Conservation (phyloP, 2,113 vertebrate genomes). For the Myotis davidii region DNA sequence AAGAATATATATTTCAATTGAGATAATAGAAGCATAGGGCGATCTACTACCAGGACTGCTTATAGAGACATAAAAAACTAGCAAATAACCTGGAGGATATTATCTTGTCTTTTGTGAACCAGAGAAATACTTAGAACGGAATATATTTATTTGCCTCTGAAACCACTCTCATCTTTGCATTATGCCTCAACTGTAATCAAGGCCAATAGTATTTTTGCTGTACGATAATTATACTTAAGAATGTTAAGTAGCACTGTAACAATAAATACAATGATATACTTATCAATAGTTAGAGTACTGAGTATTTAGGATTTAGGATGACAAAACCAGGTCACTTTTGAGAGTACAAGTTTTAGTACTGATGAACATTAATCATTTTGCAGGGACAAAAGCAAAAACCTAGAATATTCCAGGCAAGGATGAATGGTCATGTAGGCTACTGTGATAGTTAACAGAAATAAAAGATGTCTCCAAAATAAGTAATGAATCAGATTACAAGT, state of each 20-base stretch:
- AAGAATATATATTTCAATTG: slow-evolving; percentile 16
- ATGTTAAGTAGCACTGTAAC: neutral
- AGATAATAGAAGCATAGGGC: neutral
- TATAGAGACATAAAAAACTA: neutral
- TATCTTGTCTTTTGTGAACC: neutral
- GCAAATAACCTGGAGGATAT: neutral
- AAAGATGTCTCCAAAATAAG: neutral
- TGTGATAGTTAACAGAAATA: neutral
- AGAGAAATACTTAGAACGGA: neutral
- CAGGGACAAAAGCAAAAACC: neutral
- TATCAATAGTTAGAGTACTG: neutral
- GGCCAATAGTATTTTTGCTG: neutral
- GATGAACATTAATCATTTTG: neutral
- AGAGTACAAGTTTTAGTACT: neutral
- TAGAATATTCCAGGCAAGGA: neutral
- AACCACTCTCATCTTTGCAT: neutral
- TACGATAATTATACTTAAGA: neutral
- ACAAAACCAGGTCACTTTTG: neutral
- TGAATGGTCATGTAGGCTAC: neutral
- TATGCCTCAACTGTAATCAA: neutral
- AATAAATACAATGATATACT: neutral
- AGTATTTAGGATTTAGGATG: neutral
- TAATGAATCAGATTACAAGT: neutral
- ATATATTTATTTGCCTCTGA: neutral
- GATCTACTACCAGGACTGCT: neutral